These are phyloP conservation scores for Palaemon carinicauda DNA, from an alignment of 1,140 invertebrate species.

Conservation along the genomic window DNA sequence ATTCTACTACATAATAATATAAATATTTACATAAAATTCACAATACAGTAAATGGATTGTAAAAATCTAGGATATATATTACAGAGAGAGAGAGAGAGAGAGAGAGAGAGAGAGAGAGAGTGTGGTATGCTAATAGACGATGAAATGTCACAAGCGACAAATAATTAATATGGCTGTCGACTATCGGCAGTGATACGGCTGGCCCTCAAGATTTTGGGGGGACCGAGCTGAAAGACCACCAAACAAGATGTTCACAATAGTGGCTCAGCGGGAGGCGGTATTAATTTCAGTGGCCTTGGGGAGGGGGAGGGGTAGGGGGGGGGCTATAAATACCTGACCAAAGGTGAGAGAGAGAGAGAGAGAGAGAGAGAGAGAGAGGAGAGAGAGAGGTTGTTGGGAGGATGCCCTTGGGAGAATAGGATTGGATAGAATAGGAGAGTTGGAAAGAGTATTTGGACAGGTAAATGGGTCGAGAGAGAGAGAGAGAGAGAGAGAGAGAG, in stretches of 20 bases:
- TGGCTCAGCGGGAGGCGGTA: not conserved
- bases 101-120: not conserved
- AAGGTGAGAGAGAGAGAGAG: not conserved
- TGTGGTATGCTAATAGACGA: not conserved
- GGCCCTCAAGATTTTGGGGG: no score
- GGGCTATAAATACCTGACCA: not conserved
- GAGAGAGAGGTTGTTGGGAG: not conserved
- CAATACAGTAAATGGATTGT: no score
- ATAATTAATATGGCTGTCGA: not conserved
- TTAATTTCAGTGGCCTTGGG: not conserved
- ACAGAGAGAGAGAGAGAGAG: not conserved
- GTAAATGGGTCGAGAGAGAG: not conserved
- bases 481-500: not conserved
- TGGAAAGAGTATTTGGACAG: not conserved
- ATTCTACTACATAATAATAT: no score
- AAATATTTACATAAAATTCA: no score
- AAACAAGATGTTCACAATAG: not conserved
- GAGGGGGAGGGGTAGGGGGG: not conserved
- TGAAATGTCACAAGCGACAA: not conserved
- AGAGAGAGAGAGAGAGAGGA: not conserved
- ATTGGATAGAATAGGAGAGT: not conserved
- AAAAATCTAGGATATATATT: no score
- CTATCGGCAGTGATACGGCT: not conserved
- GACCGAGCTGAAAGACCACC: no score
- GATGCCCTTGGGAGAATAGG: not conserved